These are phyloP conservation scores for Prinia subflava DNA, from an alignment of 2,113 vertebrate species.

Conservation along the genomic window DNA sequence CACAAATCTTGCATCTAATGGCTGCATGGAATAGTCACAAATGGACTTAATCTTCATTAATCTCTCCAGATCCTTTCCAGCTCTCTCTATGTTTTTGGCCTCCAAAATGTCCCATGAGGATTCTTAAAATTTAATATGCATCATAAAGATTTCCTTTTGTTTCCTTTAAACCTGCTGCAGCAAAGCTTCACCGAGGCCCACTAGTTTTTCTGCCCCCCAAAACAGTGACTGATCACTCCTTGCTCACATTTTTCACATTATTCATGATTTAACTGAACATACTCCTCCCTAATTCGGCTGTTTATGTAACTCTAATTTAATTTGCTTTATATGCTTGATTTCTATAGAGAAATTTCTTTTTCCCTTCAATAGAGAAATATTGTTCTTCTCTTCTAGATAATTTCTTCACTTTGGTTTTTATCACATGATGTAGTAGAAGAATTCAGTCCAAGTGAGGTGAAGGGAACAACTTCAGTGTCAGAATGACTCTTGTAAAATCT, in stretches of 20 bases:
- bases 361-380: neutral
- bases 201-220: neutral
- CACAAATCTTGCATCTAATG: neutral
- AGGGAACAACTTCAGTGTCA: neutral
- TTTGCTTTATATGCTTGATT: neutral
- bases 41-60: slow-evolving; percentile 17
- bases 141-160: neutral
- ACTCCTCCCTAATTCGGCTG: neutral
- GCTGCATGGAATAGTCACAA: neutral
- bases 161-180: neutral
- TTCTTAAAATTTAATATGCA: neutral
- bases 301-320: neutral
- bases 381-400: neutral
- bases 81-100: neutral
- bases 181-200: neutral
- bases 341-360: neutral
- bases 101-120: neutral
- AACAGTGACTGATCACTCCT: neutral
- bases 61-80: neutral
- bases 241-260: neutral
- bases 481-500: neutral
- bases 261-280: neutral
- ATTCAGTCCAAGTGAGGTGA: neutral
- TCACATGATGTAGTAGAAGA: neutral
- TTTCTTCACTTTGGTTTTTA: neutral